Evolutionary conservation across 2,888 invertebrate genomes (phyloP), one percentile per base, ranked within the genome.

Genomic region (Halictus ligatus): DNA sequence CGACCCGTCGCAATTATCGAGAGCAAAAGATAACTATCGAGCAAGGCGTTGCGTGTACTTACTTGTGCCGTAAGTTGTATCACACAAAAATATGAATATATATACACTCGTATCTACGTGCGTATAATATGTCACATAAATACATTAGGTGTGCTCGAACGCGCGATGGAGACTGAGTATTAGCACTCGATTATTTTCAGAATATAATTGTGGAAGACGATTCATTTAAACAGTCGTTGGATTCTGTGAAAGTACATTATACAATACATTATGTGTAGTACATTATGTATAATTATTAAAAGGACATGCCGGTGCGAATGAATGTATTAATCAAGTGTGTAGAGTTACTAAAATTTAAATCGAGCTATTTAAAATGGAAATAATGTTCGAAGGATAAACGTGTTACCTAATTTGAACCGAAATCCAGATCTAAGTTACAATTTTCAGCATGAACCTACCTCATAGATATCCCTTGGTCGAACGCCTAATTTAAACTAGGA

Each of bases 71-170:
- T 60, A 60, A 29, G 60, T 60, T 60, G 25, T 60, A 29, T 25
- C 15, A 60, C 25, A 13, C 25, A 13, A 15, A 72, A 69, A 78
- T 86, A 81, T 91, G 85, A 12, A 40, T 81, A 85, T 80, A 89
- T 73, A 85, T 74, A 88, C 79, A 83, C 35, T 35, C 50, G 72
- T 84, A 82, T 84, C 85, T 81, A 71, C 18, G n/a, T 50, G 15
- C 80, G 73, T 86, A 85, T 77, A 86, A 89, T 43, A 43, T 43
- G 71, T 81, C 87, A 85, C 85, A 93, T 93, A 93, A 92, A 93
- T 93, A 93, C 78, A 81, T 83, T 89, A 81, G 40, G 79, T 80
- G 76, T 81, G 81, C 80, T 80, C 74, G 81, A 84, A 78, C 75
- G 72, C 71, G 67, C 5, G 71, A 40, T 13, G 21, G 43, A 43